Evolutionary conservation across 1,140 invertebrate genomes (phyloP), one percentile per base, ranked within the genome.

Genomic region (Pentalonia nigronervosa): DNA sequence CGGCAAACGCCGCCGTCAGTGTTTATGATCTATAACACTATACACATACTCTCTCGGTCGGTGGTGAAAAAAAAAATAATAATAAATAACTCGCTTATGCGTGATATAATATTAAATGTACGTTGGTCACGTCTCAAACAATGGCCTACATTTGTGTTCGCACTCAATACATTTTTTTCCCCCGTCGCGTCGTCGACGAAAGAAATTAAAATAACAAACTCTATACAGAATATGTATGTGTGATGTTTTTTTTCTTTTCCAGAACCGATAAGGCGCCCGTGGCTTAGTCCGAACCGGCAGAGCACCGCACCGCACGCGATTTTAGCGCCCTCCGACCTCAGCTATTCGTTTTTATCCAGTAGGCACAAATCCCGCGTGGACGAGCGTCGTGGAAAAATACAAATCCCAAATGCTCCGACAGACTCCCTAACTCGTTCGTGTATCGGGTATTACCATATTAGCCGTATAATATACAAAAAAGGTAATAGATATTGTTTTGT

Each of bases 121-220:
- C 91, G 91, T 93, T 93, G 91, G 91, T 93, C 91, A 93, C 91
- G 91, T 93, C 91, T 86, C 47, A 56, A 93, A 93, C 91, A 93
- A 93, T 84, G 91, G 91, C 91, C 91, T 56, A 93, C 48, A 86
- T 93, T 93, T 93, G 76, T 93, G 76, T 93, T 84, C 91, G 81
- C 60, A 34, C 30, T 76, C 30, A 76, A 76, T 84, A 36, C 25
- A 56, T 41, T 81, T 92, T 91, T 91, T 92, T 48, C 9, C 60
- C 47, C 21, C 67, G 91, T n/a, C 91, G 81, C 41, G 23, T 92
- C 81, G 81, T 45, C 91, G 91, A 92, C 81, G 34, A n/a, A 56
- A 93, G 76, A 53, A 86, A 93, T 86, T 84, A 86, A 84, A 93
- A 76, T 76, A 76, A 93, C 47, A 86, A 84, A 92, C 47, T 81